Percentiles rank a stretch among this genome's conserved stretches.
These are phyloP conservation scores for Drosophila oshimai DNA, from an alignment of 1,140 invertebrate species.

Conservation along the genomic window DNA sequence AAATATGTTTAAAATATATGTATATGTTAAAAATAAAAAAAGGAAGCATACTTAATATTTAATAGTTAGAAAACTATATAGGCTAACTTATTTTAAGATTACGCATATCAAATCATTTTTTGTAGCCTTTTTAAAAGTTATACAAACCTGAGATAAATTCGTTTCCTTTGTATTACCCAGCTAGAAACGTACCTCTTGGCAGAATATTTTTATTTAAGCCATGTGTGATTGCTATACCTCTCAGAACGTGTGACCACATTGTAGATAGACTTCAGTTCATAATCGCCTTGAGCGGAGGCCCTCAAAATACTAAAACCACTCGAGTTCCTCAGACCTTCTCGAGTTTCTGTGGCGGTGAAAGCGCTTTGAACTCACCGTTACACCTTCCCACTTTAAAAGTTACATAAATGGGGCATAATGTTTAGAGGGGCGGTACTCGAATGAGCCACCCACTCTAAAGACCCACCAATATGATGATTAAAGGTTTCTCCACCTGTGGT, in stretches of 20 bases:
- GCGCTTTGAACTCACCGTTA: constrained; percentile 31
- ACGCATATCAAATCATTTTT: no score
- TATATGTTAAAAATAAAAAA: no score
- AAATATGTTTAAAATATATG: no score
- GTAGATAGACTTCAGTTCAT: constrained; percentile 5
- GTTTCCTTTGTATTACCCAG: no score
- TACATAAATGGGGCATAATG: constrained; percentile 21
- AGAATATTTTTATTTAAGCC: background rate
- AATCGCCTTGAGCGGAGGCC: constrained; percentile 27
- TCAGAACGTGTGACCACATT: constrained; percentile 10
- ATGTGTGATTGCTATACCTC: no score
- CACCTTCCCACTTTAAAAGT: background rate
- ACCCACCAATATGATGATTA: background rate
- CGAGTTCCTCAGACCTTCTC: constrained; percentile 20
- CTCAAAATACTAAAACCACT: constrained; percentile 30
- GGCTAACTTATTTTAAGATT: no score
- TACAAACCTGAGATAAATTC: no score
- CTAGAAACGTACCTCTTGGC: no score
- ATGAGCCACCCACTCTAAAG: constrained; percentile 29
- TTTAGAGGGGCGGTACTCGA: constrained; percentile 11
- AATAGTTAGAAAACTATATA: no score
- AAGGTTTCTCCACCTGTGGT: constrained; percentile 21
- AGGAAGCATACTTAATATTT: no score
- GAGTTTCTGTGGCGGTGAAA: constrained; percentile 23
- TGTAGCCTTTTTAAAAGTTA: no score